These are phyloP conservation scores for Drosophila arawakana DNA, from an alignment of 1,140 invertebrate species.

Conservation along the genomic window DNA sequence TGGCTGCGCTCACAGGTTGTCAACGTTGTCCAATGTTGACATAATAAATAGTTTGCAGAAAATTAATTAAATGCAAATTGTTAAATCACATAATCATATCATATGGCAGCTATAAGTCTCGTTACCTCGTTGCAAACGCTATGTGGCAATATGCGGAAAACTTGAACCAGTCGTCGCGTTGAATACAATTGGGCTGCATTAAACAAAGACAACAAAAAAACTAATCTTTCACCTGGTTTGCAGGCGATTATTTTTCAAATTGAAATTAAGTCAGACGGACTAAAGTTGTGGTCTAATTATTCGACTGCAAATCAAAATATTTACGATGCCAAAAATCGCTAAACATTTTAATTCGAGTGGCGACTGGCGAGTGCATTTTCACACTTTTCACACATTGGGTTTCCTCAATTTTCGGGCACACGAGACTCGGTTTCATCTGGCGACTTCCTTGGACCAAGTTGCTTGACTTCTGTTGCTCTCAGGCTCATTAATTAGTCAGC, in stretches of 20 bases:
- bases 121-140: neutral
- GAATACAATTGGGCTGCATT: conserved; percentile 12
- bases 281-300: conserved; percentile 55
- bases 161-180: neutral
- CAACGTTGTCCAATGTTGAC: conserved; percentile 59
- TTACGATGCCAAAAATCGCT: conserved; percentile 47
- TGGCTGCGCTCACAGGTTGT: conserved; percentile 41
- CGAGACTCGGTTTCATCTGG: conserved; percentile 39
- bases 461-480: conserved; percentile 18
- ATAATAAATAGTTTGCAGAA: conserved; percentile 77
- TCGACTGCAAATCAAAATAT: conserved; percentile 69
- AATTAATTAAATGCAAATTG: conserved; percentile 83
- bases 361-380: conserved; percentile 51
- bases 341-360: conserved; percentile 66
- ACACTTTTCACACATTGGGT: conserved; percentile 50
- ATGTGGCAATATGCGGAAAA: conserved; percentile 59
- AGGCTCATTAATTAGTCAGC: conserved; percentile 69
- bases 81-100: conserved; percentile 81
- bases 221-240: conserved; percentile 9
- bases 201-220: neutral
- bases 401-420: conserved; percentile 4
- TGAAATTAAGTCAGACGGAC: conserved; percentile 26
- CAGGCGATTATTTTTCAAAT: conserved; percentile 30
- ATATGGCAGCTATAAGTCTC: conserved; percentile 64
- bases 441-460: conserved; percentile 63